Base-by-base conservation (phyloP, 2,797 vertebrate genomes). In the Sebastes umbrosus region DNA sequence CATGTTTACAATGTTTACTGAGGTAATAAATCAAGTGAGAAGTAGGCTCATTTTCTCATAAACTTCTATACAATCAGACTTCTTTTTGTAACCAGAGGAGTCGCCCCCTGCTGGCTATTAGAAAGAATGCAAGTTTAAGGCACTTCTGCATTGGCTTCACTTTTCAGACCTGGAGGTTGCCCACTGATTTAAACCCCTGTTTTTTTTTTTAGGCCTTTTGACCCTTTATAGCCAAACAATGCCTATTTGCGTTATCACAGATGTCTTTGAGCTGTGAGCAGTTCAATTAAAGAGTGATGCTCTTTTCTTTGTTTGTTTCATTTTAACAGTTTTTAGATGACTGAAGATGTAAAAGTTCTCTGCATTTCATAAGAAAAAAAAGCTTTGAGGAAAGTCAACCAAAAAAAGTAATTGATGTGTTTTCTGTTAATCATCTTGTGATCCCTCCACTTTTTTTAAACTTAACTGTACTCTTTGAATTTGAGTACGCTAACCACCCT, bases 1-100 rank as follows among this genome's bases (percentile, higher is more conserved):
- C 43, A 46, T 46, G 43, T 46, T 46, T 46, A 46, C 43, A 46
- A 16, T 18, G 43, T 46, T 46, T 46, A 18, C 16, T 46, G 43
- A 46, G 16, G 16, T 18, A 18, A 46, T 46, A 46, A 18, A 46
- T 46, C 6, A 46, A 18, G 43, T 46, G 43, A 46, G 43, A 46
- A 46, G 43, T 46, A 46, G 16, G 16, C 0, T 46, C 43, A 46
- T 46, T 18, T 3, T 46, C 16, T 46, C 43, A 0, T 0, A 46
- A 0, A 46, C 16, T 46, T 46, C 43, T 46, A 46, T 46, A 46
- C 43, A 46, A 46, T 46, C 6, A 18, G 1, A 0, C 16, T 46
- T 18, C 16, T 46, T 46, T 16, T 46, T 46, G 43, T 43, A 46
- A 46, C 6, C 43, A 46, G 43, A 46, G 16, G 16, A 16, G 43